These are phyloP conservation scores for Drosophila rubida DNA, from an alignment of 2,888 invertebrate genomes.

Conservation along the genomic window DNA sequence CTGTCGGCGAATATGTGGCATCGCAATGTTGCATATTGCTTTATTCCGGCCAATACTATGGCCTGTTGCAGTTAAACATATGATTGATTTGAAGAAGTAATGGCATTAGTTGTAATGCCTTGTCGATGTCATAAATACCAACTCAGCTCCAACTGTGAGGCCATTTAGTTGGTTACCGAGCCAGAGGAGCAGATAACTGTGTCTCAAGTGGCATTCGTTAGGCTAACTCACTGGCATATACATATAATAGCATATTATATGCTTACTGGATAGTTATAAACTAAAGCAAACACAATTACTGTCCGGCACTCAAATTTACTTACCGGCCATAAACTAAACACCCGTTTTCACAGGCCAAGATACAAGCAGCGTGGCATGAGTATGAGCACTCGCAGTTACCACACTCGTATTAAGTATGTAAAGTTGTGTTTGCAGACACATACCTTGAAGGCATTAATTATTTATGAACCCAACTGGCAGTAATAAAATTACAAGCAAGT, in stretches of 20 bases:
- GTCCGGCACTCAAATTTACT: constrained; percentile 56
- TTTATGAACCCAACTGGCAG: constrained; percentile 66
- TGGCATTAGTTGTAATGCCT: too few relatives aligned
- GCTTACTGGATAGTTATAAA: constrained; percentile 34
- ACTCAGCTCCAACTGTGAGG: not conserved
- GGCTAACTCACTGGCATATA: constrained; percentile 16
- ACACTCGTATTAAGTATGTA: constrained; percentile 1
- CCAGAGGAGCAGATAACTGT: constrained; percentile 7
- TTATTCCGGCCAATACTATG: not conserved
- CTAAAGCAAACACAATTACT: constrained; percentile 57
- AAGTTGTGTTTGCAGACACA: constrained; percentile 24
- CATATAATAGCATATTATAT: constrained; percentile 25
- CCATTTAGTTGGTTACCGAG: not conserved
- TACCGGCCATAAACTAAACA: constrained; percentile 57
- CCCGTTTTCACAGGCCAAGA: constrained; percentile 28
- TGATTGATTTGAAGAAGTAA: not conserved
- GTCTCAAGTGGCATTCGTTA: constrained; percentile 19
- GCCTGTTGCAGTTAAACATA: not conserved
- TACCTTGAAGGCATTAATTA: constrained; percentile 69
- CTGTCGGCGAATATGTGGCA: not conserved
- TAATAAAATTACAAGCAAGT: constrained; percentile 70
- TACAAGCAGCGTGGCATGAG: not conserved
- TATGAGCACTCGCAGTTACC: not conserved
- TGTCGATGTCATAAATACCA: not conserved
- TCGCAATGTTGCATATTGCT: not conserved